A percentile compares a stretch with the other conserved stretches of the same genome.
Evolutionary conservation across 2,797 vertebrate species (phyloP).

Genomic region (Chaenodraco wilsoni): DNA sequence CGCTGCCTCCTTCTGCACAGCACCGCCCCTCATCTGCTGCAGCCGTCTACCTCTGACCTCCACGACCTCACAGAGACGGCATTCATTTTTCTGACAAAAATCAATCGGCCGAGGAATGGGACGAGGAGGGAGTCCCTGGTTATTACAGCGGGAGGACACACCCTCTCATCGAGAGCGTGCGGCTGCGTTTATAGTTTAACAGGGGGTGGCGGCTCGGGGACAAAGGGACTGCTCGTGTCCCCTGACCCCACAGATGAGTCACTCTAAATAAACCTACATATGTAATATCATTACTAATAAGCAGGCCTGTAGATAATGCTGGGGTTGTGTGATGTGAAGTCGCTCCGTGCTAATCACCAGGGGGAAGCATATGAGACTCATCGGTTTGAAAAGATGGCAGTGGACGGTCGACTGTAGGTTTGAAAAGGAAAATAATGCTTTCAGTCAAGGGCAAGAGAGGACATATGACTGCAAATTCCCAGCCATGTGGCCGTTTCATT

Average conservation of each 20-base stretch:
- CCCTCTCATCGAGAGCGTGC: slow-evolving; percentile 61
- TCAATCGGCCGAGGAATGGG: slow-evolving; percentile 71
- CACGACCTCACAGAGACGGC: slow-evolving; percentile 65
- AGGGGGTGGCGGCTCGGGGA: slow-evolving; percentile 58
- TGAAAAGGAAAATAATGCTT: slow-evolving; percentile 55
- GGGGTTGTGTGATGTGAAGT: slow-evolving; percentile 67
- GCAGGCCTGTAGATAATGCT: slow-evolving; percentile 64
- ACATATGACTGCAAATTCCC: slow-evolving; percentile 74
- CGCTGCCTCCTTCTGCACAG: slow-evolving; percentile 39
- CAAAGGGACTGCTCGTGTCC: slow-evolving; percentile 75
- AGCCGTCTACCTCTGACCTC: slow-evolving; percentile 75
- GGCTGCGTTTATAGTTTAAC: slow-evolving; percentile 77
- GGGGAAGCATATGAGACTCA: slow-evolving; percentile 72
- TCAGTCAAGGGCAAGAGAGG: slow-evolving; percentile 58
- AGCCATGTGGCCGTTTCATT: slow-evolving; percentile 71
- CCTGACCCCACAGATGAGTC: slow-evolving; percentile 66
- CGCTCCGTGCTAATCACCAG: slow-evolving; percentile 70
- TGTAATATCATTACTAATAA: slow-evolving; percentile 74
- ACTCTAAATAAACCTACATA: slow-evolving; percentile 70
- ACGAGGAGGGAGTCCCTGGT: slow-evolving; percentile 71
- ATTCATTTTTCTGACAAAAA: slow-evolving; percentile 83
- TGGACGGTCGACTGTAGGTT: slow-evolving; percentile 48
- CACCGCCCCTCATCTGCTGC: slow-evolving; percentile 72
- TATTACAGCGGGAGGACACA: slow-evolving; percentile 71
- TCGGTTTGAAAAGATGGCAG: slow-evolving; percentile 70